Conservation (phyloP, 2,888 invertebrate species). For the Sialis fuliginosa region DNA sequence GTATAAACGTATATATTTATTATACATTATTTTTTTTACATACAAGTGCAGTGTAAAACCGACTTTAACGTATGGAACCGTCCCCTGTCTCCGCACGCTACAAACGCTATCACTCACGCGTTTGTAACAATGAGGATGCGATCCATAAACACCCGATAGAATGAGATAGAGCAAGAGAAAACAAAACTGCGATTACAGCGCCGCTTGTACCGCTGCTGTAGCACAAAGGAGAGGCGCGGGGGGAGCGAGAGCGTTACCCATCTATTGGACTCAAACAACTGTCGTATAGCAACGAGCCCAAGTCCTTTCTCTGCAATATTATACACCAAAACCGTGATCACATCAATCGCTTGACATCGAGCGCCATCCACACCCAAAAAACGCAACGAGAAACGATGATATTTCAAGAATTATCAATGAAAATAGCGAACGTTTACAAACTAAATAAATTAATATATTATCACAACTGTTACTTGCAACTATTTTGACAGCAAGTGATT, state of each 20-base stretch:
- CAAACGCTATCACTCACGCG: background rate
- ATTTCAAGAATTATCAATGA: background rate
- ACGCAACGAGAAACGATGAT: background rate
- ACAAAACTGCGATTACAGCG: background rate
- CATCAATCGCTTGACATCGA: slow-evolving; percentile 1
- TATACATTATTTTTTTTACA: no score
- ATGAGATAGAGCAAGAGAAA: background rate
- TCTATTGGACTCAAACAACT: slow-evolving; percentile 7
- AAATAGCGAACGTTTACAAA: background rate
- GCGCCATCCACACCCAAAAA: background rate
- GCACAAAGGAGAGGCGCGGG: background rate
- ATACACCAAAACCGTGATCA: slow-evolving; percentile 7
- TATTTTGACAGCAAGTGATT: background rate
- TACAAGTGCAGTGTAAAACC: no score
- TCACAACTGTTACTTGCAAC: background rate
- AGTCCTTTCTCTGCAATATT: slow-evolving; percentile 7
- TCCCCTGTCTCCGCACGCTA: background rate
- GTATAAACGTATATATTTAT: no score
- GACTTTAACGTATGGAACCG: background rate
- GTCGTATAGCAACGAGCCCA: slow-evolving; percentile 5
- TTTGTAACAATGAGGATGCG: background rate
- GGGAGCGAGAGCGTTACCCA: background rate
- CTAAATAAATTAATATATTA: background rate
- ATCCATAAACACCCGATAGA: background rate
- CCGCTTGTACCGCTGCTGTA: slow-evolving; percentile 2